A percentile compares a stretch with the other conserved stretches of the same genome.
Evolutionary conservation across 23 tunicate genomes (phyloP).

Genomic region (Trididemnum clinides): DNA sequence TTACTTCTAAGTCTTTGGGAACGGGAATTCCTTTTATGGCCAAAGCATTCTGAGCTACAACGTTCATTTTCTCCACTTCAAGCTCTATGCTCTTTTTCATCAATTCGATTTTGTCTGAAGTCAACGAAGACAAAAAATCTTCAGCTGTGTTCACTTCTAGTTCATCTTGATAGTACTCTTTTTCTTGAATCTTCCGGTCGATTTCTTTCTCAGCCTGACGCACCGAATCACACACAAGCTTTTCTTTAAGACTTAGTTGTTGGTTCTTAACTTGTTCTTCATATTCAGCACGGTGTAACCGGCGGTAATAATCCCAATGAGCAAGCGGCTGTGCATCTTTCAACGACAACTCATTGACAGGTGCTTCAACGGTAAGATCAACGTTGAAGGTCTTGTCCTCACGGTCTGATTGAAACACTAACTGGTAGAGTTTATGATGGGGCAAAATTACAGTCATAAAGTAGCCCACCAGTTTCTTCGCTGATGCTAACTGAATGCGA

Average conservation of each 20-base stretch:
- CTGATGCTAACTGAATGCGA: constrained; percentile 26
- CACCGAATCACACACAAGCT: background rate
- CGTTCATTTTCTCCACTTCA: constrained; percentile 55
- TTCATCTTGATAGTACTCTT: constrained; percentile 14
- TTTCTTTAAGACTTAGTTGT: background rate
- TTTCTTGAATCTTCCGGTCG: background rate
- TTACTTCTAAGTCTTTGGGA: constrained; percentile 20
- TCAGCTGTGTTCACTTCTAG: constrained; percentile 41
- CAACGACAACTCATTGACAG: constrained; percentile 25
- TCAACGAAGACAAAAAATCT: constrained; percentile 52
- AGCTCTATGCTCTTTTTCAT: constrained; percentile 43
- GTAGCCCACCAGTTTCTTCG: constrained; percentile 48
- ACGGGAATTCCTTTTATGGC: constrained; percentile 62
- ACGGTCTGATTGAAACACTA: constrained; percentile 58
- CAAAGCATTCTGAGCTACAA: constrained; percentile 53
- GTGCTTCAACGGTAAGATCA: constrained; percentile 49
- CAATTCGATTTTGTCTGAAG: constrained; percentile 35
- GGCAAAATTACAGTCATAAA: constrained; percentile 47
- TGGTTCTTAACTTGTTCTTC: constrained; percentile 23
- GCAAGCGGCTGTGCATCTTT: constrained; percentile 52
- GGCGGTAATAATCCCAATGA: constrained; percentile 49
- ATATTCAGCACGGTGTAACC: constrained; percentile 11
- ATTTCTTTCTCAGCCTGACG: background rate
- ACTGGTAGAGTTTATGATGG: constrained; percentile 71
- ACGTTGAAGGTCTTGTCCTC: constrained; percentile 18